A percentile compares a stretch with the other conserved stretches of the same genome.
These are phyloP conservation scores for Tinamus major DNA, from an alignment of 2,797 vertebrate species.

Conservation along the genomic window DNA sequence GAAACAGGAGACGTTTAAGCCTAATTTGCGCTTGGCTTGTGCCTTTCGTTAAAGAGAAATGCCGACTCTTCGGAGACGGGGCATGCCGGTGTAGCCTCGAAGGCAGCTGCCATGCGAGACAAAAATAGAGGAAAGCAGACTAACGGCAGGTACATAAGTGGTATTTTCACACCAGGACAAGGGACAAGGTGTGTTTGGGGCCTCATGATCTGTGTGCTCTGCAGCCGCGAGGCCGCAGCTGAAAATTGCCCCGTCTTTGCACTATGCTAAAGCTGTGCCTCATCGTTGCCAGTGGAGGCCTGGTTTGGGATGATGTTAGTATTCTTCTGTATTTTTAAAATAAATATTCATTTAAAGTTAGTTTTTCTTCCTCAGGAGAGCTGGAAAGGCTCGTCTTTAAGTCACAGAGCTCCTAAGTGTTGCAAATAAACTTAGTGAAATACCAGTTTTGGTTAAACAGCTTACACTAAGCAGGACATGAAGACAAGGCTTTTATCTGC, in stretches of 20 bases:
- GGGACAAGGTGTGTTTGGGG: fast-evolving
- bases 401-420: not conserved
- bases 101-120: not conserved
- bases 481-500: not conserved
- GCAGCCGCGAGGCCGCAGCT: not conserved
- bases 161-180: not conserved
- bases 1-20: not conserved
- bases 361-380: not conserved
- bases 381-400: not conserved
- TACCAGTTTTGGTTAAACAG: not conserved
- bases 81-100: not conserved
- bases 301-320: not conserved
- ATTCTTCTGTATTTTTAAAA: not conserved
- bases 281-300: not conserved
- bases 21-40: not conserved
- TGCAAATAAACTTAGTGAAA: not conserved
- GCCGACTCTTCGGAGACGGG: not conserved
- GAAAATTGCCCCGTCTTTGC: not conserved
- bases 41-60: not conserved
- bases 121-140: not conserved
- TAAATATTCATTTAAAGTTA: not conserved
- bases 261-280: not conserved
- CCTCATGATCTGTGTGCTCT: not conserved
- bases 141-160: not conserved
- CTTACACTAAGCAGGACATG: not conserved